Evolutionary conservation across 2,113 vertebrate genomes (phyloP).

Genomic region (Oxyruncus cristatus): DNA sequence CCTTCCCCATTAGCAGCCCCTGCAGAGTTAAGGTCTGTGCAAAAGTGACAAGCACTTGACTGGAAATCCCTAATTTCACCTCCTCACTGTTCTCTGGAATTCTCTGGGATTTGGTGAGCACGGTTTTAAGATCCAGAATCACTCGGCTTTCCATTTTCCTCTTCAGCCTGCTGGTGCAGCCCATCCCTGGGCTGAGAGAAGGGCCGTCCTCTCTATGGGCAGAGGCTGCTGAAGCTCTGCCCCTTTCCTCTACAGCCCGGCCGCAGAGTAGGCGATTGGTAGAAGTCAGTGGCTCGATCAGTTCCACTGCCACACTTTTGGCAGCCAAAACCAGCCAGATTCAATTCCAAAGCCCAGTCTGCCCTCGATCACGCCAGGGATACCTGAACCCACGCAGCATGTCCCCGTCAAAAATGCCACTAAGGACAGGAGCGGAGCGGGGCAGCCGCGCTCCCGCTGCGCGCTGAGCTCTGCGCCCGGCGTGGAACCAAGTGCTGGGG

Average conservation of each 20-base stretch:
- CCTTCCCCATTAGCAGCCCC: not conserved
- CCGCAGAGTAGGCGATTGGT: rapidly evolving
- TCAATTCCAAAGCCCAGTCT: not conserved
- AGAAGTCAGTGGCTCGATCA: rapidly evolving
- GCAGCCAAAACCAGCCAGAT: not conserved
- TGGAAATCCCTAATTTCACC: not conserved
- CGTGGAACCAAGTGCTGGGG: not conserved
- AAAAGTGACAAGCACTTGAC: not conserved
- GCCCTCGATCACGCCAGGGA: rapidly evolving
- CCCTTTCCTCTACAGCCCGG: rapidly evolving
- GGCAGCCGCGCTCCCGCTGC: not conserved
- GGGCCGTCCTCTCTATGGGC: not conserved
- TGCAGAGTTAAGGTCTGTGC: not conserved
- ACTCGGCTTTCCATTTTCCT: not conserved
- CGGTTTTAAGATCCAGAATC: not conserved
- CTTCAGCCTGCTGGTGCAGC: not conserved
- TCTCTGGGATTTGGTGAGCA: not conserved
- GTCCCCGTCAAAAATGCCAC: not conserved
- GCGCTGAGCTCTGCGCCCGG: not conserved
- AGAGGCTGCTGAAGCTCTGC: not conserved
- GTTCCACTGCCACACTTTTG: rapidly evolving
- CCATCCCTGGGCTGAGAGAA: not conserved
- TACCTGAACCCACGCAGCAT: not conserved
- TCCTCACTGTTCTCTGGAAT: not conserved
- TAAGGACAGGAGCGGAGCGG: not conserved